phyloP scores from a whole-genome alignment of 2,888 invertebrate genomes.

The Leucozona laternaria region DNA sequence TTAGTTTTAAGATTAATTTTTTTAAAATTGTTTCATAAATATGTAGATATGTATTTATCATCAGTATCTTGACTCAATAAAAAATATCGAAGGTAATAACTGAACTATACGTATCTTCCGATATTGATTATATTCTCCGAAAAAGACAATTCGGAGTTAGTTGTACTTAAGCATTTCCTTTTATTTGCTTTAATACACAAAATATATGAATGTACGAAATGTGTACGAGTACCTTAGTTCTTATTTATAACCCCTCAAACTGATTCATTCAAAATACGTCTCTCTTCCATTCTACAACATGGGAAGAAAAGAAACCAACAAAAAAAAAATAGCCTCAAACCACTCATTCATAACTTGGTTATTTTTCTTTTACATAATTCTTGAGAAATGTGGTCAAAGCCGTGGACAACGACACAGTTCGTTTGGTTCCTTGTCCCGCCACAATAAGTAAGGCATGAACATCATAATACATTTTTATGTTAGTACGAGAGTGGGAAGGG shows the following conservation, averaged over 20 bases:
- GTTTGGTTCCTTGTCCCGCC: conserved; percentile 9
- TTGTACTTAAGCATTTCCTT: too few species aligned
- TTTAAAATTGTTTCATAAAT: neutral
- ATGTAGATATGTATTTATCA: too few species aligned
- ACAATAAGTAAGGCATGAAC: neutral
- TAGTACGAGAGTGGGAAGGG: neutral
- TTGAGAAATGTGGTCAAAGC: conserved; percentile 29
- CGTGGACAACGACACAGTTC: conserved; percentile 8
- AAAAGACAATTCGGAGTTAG: too few species aligned
- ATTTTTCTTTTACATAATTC: conserved; percentile 52
- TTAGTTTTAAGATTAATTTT: neutral
- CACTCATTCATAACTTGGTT: conserved; percentile 35
- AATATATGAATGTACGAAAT: too few species aligned
- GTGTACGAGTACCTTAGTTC: neutral
- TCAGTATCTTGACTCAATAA: neutral
- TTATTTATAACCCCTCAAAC: neutral
- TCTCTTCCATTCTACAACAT: neutral
- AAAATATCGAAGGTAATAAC: too few species aligned
- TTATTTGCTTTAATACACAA: too few species aligned
- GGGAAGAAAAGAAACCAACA: neutral
- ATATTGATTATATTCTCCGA: too few species aligned
- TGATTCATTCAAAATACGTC: neutral
- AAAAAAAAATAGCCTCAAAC: conserved; percentile 4
- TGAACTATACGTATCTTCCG: too few species aligned
- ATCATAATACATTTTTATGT: neutral